These are phyloP conservation scores for Cheilosia grossa DNA, from an alignment of 2,888 invertebrate species.

Conservation along the genomic window DNA sequence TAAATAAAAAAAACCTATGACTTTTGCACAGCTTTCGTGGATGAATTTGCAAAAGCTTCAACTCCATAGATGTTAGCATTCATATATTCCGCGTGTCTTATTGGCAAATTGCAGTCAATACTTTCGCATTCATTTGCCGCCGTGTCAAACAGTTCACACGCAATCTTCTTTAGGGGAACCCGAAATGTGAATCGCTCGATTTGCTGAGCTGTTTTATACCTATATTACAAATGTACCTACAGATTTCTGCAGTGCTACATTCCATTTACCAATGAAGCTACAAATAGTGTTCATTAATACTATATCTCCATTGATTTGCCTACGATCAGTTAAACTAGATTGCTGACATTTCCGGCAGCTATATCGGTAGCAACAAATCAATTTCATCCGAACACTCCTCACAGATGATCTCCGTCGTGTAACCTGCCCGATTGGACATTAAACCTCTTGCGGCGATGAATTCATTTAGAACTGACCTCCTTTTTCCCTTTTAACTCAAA, in stretches of 20 bases:
- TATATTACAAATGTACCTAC: too few species aligned
- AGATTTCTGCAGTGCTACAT: neutral
- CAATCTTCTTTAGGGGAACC: too few species aligned
- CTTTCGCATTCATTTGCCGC: too few species aligned
- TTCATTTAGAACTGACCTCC: conserved; percentile 43
- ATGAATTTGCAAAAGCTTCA: too few species aligned
- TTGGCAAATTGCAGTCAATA: too few species aligned
- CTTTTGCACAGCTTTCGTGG: too few species aligned
- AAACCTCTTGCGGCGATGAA: conserved; percentile 1
- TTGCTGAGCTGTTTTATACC: too few species aligned
- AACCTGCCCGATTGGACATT: conserved; percentile 2
- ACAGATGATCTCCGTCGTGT: neutral
- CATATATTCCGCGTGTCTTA: too few species aligned
- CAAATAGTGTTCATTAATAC: neutral
- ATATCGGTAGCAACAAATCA: conserved; percentile 33
- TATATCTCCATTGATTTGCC: neutral
- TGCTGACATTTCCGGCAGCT: conserved; percentile 33
- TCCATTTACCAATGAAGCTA: neutral
- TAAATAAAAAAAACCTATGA: too few species aligned
- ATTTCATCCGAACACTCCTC: conserved; percentile 14
- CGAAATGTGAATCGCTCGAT: too few species aligned
- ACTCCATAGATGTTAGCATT: too few species aligned
- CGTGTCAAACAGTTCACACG: too few species aligned
- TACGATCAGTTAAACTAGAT: conserved; percentile 13
- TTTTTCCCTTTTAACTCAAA: conserved; percentile 48